A percentile compares a stretch with the other conserved stretches of the same genome.
Evolutionary conservation across 2,888 invertebrate genomes (phyloP).

Genomic region (Anticlea derivata): DNA sequence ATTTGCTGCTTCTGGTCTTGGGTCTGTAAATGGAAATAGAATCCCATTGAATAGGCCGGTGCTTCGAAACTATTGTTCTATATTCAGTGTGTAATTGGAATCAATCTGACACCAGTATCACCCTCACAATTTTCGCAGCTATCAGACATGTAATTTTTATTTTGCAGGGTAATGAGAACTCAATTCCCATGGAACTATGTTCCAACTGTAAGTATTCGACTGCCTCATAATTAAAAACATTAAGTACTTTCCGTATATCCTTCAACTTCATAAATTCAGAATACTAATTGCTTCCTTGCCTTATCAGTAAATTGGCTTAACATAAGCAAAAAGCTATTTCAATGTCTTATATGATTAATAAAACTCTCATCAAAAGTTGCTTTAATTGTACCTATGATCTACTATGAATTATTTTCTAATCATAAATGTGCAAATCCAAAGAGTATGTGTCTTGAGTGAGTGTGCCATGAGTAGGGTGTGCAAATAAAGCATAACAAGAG

Average conservation of each 20-base stretch:
- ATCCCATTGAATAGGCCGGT: neutral
- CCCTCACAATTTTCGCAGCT: neutral
- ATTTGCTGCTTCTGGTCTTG: conserved; percentile 20
- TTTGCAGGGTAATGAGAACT: conserved; percentile 96
- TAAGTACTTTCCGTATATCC: conserved; percentile 35
- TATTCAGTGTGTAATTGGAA: neutral
- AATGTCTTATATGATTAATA: conserved; percentile 32
- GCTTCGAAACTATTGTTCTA: neutral
- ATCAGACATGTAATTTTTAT: conserved; percentile 2
- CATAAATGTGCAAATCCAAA: conserved; percentile 21
- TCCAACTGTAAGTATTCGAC: conserved; percentile 92
- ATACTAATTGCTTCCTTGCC: conserved; percentile 58
- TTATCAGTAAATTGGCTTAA: conserved; percentile 54
- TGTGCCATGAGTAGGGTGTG: conserved; percentile 54
- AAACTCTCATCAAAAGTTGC: conserved; percentile 30
- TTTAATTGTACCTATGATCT: conserved; percentile 29
- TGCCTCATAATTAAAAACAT: conserved; percentile 14
- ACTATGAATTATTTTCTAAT: conserved; percentile 10
- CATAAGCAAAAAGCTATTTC: conserved; percentile 36
- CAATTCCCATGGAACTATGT: conserved; percentile 98
- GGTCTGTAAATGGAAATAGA: conserved; percentile 6
- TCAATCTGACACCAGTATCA: neutral
- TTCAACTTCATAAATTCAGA: conserved; percentile 46
- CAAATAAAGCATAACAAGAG: conserved; percentile 72
- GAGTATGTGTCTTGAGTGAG: conserved; percentile 19